Percentiles rank a stretch among this genome's conserved stretches.
phyloP scores from a whole-genome alignment of 1,140 invertebrate species.

The Monomorium pharaonis region DNA sequence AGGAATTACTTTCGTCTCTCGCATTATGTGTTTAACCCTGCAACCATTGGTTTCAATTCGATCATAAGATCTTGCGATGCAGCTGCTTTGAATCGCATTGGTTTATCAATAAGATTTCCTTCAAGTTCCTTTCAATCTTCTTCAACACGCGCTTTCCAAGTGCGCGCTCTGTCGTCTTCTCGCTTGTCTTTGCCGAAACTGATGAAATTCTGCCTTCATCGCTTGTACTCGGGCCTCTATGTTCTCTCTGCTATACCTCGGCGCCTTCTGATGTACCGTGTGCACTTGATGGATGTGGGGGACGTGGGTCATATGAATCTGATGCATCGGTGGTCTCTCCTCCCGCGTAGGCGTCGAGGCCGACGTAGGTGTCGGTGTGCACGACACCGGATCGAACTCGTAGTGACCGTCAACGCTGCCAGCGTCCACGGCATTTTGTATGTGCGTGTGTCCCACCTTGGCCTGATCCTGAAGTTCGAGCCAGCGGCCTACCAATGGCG shows the following conservation, averaged over 20 bases:
- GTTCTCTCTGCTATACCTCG: conserved; percentile 87
- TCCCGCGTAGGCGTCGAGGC: conserved; percentile 88
- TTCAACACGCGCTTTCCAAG: conserved; percentile 91
- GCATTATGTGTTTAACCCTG: conserved; percentile 6
- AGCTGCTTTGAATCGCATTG: neutral
- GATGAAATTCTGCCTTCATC: conserved; percentile 98
- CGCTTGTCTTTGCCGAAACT: conserved; percentile 95
- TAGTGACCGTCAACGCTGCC: conserved; percentile 97
- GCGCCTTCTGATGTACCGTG: conserved; percentile 82
- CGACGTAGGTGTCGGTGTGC: conserved; percentile 90
- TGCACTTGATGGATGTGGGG: conserved; percentile 81
- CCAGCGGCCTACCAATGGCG: conserved; percentile 88
- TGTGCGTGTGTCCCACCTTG: conserved; percentile 66
- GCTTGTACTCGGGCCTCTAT: conserved; percentile 96
- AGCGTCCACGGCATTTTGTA: conserved; percentile 88
- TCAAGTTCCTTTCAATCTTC: neutral
- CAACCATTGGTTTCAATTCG: neutral
- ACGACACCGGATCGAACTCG: conserved; percentile 94
- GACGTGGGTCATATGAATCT: conserved; percentile 78
- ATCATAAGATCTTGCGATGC: neutral
- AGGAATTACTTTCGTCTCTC: neutral
- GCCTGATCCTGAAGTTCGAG: conserved; percentile 85
- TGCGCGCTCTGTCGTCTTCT: conserved; percentile 89
- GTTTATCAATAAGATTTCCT: neutral
- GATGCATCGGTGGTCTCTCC: conserved; percentile 83